Conservation (phyloP, 1,140 invertebrate genomes). For the Euschistus heros region DNA sequence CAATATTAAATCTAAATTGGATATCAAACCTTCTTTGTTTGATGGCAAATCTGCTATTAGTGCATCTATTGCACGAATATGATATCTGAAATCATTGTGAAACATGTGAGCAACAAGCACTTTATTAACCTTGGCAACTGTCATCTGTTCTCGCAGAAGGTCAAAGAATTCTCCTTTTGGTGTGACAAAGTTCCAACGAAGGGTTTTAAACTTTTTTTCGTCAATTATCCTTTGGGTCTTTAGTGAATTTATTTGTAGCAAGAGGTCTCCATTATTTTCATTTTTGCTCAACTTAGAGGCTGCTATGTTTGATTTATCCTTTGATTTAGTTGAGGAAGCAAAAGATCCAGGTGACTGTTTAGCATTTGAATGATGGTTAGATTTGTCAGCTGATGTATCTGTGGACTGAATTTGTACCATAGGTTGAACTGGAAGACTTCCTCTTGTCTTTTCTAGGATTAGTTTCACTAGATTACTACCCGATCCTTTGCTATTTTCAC, state of each 20-base stretch:
- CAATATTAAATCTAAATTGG: constrained; percentile 87
- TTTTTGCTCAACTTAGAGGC: constrained; percentile 53
- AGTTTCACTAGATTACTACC: constrained; percentile 60
- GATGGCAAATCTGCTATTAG: constrained; percentile 69
- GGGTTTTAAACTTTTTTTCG: constrained; percentile 79
- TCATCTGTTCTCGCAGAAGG: constrained; percentile 84
- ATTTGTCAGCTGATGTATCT: constrained; percentile 11
- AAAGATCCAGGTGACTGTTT: constrained; percentile 25
- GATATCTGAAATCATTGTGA: constrained; percentile 89
- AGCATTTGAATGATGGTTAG: background rate
- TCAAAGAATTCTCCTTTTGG: constrained; percentile 89
- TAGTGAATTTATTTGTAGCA: constrained; percentile 63
- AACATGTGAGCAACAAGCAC: constrained; percentile 83
- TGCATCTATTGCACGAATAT: constrained; percentile 89
- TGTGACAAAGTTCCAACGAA: constrained; percentile 94
- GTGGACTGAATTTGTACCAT: constrained; percentile 36
- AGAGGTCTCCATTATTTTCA: constrained; percentile 77
- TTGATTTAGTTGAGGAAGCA: constrained; percentile 24
- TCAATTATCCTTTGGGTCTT: constrained; percentile 86
- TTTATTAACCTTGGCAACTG: constrained; percentile 72
- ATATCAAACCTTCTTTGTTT: constrained; percentile 66
- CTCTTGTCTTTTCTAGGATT: constrained; percentile 73
- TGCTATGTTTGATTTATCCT: constrained; percentile 27
- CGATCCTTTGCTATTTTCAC: constrained; percentile 77
- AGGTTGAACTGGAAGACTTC: constrained; percentile 56